Percentiles rank a stretch among this genome's conserved stretches.
phyloP scores from a whole-genome alignment of 2,888 invertebrate genomes.

The Nematopogon swammerdamellus region DNA sequence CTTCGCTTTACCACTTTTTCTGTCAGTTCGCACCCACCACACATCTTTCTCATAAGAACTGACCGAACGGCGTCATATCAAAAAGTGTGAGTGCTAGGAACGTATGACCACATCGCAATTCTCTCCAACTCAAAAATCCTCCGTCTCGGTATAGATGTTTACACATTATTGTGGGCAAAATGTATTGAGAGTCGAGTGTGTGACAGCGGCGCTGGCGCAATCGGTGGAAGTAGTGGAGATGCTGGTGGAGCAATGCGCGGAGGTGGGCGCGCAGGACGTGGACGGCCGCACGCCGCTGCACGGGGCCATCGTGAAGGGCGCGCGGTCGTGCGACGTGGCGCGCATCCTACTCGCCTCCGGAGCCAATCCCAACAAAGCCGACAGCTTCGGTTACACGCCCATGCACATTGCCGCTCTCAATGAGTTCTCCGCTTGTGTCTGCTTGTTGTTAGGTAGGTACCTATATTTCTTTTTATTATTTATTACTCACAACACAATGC shows the following conservation, averaged over 20 bases:
- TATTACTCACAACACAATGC: too few relatives aligned
- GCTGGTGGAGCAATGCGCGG: conserved; percentile 62
- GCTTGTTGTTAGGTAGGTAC: conserved; percentile 59
- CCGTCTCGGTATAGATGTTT: too few relatives aligned
- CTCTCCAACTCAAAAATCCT: too few relatives aligned
- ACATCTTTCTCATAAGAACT: too few relatives aligned
- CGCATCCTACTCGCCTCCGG: conserved; percentile 62
- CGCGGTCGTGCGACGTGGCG: conserved; percentile 68
- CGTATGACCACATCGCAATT: too few relatives aligned
- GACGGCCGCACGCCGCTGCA: conserved; percentile 79
- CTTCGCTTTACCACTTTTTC: too few relatives aligned
- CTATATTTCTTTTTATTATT: too few relatives aligned
- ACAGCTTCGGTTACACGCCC: conserved; percentile 81
- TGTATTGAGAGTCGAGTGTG: too few relatives aligned
- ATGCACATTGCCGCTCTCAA: conserved; percentile 80
- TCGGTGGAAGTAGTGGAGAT: conserved; percentile 73
- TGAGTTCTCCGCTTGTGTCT: conserved; percentile 74
- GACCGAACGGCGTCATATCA: too few relatives aligned
- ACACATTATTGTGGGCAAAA: too few relatives aligned
- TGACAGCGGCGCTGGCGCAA: conserved; percentile 70
- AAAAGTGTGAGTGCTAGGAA: too few relatives aligned
- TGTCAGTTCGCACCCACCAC: too few relatives aligned
- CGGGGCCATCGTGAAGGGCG: conserved; percentile 76
- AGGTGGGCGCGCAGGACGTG: conserved; percentile 63
- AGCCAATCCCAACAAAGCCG: conserved; percentile 71